These are phyloP conservation scores for Leuctra nigra DNA, from an alignment of 2,888 invertebrate species.

Conservation along the genomic window DNA sequence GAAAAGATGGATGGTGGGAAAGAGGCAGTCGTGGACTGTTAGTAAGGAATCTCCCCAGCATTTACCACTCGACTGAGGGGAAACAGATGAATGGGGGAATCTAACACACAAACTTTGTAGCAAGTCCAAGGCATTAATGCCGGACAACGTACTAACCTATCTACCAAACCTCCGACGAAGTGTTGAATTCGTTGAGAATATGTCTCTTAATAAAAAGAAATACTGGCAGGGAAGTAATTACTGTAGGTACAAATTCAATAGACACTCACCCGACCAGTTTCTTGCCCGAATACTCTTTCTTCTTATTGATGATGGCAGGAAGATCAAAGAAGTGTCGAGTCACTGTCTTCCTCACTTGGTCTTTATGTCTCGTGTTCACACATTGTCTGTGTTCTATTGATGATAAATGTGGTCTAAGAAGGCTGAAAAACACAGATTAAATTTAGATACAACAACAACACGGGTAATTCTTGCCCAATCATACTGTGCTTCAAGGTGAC, in stretches of 20 bases:
- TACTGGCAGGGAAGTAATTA: background rate
- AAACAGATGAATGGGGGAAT: too few relatives aligned
- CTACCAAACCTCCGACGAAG: too few relatives aligned
- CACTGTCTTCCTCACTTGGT: background rate
- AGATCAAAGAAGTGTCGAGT: slow-evolving; percentile 17
- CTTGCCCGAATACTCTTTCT: slow-evolving; percentile 62
- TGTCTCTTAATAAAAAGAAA: background rate
- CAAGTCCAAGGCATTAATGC: too few relatives aligned
- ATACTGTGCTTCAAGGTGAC: background rate
- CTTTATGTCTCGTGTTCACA: background rate
- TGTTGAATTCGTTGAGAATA: background rate
- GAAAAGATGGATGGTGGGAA: too few relatives aligned
- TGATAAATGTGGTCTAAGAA: background rate
- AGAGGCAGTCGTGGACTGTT: too few relatives aligned
- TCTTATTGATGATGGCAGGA: slow-evolving; percentile 34
- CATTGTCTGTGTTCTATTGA: background rate
- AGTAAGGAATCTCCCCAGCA: too few relatives aligned
- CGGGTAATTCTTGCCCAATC: background rate
- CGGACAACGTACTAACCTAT: too few relatives aligned
- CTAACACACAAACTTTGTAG: too few relatives aligned
- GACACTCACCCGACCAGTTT: slow-evolving; percentile 63
- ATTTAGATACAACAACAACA: background rate
- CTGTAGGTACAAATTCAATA: background rate
- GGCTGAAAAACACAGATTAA: background rate
- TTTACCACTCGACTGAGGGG: too few relatives aligned